A percentile compares a stretch with the other conserved stretches of the same genome.
Conservation (phyloP, 2,113 vertebrate genomes). For the Monarcha castaneiventris region DNA sequence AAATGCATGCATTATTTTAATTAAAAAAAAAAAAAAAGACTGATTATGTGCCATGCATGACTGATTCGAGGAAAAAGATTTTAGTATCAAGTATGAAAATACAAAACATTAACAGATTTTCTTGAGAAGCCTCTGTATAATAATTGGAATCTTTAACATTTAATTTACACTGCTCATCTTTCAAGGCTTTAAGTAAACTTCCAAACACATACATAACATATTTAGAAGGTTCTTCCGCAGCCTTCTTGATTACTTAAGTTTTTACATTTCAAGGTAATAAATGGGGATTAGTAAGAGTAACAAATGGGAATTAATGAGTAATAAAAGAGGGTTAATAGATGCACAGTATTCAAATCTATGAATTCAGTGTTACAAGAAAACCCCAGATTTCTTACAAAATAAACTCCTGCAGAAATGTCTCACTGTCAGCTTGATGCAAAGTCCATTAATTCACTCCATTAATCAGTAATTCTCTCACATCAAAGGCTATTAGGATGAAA, state of each 20-base stretch:
- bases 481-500: background rate
- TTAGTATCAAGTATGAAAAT: background rate
- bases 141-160: background rate
- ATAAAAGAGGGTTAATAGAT: background rate
- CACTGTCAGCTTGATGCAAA: background rate
- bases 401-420: background rate
- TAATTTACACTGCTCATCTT: background rate
- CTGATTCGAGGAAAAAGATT: background rate
- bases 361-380: background rate
- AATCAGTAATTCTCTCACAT: background rate
- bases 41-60: background rate
- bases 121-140: background rate
- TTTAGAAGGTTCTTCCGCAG: background rate
- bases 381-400: background rate
- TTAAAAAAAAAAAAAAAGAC: background rate
- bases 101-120: background rate
- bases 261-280: background rate
- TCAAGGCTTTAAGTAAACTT: background rate
- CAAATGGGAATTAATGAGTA: background rate
- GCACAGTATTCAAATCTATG: background rate
- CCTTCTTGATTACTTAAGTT: background rate
- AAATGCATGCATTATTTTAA: background rate
- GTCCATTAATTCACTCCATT: background rate
- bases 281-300: background rate
- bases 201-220: background rate